Conservation (phyloP, 2,888 invertebrate genomes). For the Tricholauxania praeusta region DNA sequence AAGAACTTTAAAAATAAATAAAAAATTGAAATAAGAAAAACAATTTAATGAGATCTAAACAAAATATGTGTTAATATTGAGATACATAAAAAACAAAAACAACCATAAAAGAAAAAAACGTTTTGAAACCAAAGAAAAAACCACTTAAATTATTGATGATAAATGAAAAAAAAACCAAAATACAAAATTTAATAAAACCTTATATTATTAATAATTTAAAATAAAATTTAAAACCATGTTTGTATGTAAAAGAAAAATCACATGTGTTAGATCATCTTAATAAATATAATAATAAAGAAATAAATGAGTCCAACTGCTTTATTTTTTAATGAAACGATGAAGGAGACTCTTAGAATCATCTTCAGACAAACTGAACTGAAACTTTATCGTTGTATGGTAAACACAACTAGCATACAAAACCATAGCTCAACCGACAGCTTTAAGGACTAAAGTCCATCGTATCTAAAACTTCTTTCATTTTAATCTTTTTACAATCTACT, state of each 20-base stretch:
- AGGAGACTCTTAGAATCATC: no score
- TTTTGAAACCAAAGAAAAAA: slow-evolving; percentile 25
- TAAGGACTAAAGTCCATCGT: no score
- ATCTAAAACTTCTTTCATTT: no score
- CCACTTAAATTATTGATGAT: slow-evolving; percentile 22
- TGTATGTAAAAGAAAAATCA: slow-evolving; percentile 63
- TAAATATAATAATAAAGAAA: slow-evolving; percentile 62
- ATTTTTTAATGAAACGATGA: no score
- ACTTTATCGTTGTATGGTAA: no score
- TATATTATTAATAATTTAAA: slow-evolving; percentile 41
- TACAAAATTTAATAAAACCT: slow-evolving; percentile 36
- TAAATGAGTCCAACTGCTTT: no score
- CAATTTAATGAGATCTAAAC: slow-evolving; percentile 4
- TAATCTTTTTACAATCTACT: no score
- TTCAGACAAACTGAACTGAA: no score
- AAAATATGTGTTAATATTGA: slow-evolving; percentile 22
- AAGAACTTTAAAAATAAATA: slow-evolving; percentile 18
- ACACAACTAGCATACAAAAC: no score
- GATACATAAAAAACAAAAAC: slow-evolving; percentile 18
- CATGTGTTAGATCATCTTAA: slow-evolving; percentile 65
- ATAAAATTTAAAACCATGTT: slow-evolving; percentile 55
- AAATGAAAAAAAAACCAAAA: slow-evolving; percentile 23
- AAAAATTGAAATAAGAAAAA: background rate
- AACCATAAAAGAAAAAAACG: slow-evolving; percentile 5
- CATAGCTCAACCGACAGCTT: no score